Base-by-base conservation (phyloP, 2,113 vertebrate species). In the Xiphophorus maculatus region DNA sequence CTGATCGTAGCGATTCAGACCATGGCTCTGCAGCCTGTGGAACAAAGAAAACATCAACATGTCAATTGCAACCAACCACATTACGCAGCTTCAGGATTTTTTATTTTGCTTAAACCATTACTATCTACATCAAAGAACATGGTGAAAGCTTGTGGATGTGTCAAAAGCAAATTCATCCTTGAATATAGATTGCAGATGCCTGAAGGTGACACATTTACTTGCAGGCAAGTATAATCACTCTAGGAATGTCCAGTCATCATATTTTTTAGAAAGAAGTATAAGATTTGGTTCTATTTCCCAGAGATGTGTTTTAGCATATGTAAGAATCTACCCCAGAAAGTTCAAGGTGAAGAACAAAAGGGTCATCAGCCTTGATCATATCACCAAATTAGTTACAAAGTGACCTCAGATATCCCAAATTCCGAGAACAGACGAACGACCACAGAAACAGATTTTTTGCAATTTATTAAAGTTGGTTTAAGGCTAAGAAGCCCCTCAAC, bases 21-120 rank as follows among this genome's bases (percentile, higher is more conserved):
- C 76, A 88, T 87, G 69, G 69, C 64, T 66, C 27, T 15, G 1
- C 29, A 65, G 82, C 69, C 91, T 93, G 84, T 71, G 61, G 58
- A 76, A 54, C 40, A 84, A 14, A 74, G 17, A 69, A 77, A 71
- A 15, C 15, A 79, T 25, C 0, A 60, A 64, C 3, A 71, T 14
- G 1, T 19, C 44, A 71, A 25, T 48, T 58, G 2, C 17, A n/a
- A 58, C 51, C 9, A 58, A 58, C 51, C 51, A 58, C 51, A 58
- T 58, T 58, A 58, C n/a, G 25, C 8, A 58, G 51, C 51, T 58
- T 58, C 25, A n/a, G 25, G 9, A 7, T 19, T 19, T 48, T n/a
- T n/a, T 25, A n/a, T 58, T 54, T 58, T n/a, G 2, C 5, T 58
- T 58, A 58, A 58, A 25, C 25, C 17, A 25, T 58, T 2, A 10